These are phyloP conservation scores for Forbesichthys papilliferus DNA, from an alignment of 2,113 vertebrate genomes.

Conservation along the genomic window DNA sequence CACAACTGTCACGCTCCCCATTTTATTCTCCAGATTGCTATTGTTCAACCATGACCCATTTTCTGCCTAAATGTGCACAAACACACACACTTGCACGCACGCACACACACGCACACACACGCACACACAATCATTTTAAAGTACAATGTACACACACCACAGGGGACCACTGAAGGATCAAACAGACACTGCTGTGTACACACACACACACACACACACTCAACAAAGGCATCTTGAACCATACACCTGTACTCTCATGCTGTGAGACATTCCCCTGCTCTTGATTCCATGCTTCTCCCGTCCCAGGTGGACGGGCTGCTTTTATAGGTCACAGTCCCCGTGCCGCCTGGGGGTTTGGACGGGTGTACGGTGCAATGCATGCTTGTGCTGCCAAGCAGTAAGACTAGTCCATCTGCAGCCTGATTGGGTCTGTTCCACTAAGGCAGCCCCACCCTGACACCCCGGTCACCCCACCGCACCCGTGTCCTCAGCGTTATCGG, in stretches of 20 bases:
- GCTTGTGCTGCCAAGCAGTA: background rate
- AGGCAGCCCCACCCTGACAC: too few species aligned
- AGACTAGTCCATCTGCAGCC: background rate
- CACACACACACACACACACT: conserved; percentile 24
- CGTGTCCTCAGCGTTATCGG: conserved; percentile 9
- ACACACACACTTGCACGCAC: background rate
- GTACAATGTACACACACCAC: conserved; percentile 36
- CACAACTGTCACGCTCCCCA: conserved; percentile 33
- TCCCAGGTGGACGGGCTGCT: background rate
- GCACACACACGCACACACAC: background rate
- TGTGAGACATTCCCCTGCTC: too few species aligned
- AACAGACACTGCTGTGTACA: conserved; percentile 18
- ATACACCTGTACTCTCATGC: background rate
- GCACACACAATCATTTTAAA: background rate
- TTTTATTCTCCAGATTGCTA: conserved; percentile 50
- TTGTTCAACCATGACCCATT: conserved; percentile 56
- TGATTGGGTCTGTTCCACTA: background rate
- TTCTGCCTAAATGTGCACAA: conserved; percentile 16
- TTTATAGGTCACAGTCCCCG: conserved; percentile 20
- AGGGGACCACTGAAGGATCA: conserved; percentile 16
- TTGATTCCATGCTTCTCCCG: background rate
- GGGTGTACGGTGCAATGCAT: conserved; percentile 9
- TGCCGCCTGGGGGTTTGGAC: background rate
- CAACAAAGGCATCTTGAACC: background rate
- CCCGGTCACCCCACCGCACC: too few species aligned